phyloP scores from a whole-genome alignment of 2,888 invertebrate genomes.

The Cryptophagus acutangulus region DNA sequence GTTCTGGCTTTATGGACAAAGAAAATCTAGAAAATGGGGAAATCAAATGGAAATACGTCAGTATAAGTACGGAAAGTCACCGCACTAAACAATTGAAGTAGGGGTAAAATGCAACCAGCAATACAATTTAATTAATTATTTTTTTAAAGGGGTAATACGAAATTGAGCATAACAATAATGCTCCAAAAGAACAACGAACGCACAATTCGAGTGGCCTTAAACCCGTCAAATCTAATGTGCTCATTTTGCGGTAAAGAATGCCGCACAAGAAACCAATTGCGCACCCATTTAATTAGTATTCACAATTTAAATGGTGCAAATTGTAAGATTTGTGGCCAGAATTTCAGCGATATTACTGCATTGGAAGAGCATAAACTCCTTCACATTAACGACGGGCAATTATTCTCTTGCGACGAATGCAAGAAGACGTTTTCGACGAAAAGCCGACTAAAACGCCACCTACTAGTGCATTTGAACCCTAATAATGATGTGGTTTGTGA shows the following conservation, averaged over 20 bases:
- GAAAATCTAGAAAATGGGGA: slow-evolving; percentile 16
- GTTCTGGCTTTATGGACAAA: slow-evolving; percentile 34
- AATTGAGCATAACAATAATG: slow-evolving; percentile 43
- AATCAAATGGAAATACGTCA: slow-evolving; percentile 17
- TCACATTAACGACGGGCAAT: slow-evolving; percentile 23
- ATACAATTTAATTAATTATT: background rate
- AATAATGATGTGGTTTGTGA: slow-evolving; percentile 41
- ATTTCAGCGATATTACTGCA: slow-evolving; percentile 11
- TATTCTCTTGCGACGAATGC: slow-evolving; percentile 46
- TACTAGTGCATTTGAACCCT: slow-evolving; percentile 45
- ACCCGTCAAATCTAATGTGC: slow-evolving; percentile 24
- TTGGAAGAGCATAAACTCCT: slow-evolving; percentile 18
- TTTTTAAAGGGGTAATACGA: background rate
- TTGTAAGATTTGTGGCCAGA: slow-evolving; percentile 23
- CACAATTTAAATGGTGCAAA: slow-evolving; percentile 15
- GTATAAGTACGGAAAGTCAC: no score
- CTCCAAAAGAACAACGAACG: slow-evolving; percentile 47
- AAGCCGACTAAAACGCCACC: slow-evolving; percentile 45
- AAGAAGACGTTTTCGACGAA: slow-evolving; percentile 47
- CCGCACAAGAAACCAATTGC: slow-evolving; percentile 20
- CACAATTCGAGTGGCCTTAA: slow-evolving; percentile 46
- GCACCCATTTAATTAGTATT: slow-evolving; percentile 22
- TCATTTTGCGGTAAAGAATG: slow-evolving; percentile 28
- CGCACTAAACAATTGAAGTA: no score
- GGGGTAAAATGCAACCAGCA: no score